phyloP scores from a whole-genome alignment of 2,113 vertebrate species.

The Cyanoramphus novaezelandiae region DNA sequence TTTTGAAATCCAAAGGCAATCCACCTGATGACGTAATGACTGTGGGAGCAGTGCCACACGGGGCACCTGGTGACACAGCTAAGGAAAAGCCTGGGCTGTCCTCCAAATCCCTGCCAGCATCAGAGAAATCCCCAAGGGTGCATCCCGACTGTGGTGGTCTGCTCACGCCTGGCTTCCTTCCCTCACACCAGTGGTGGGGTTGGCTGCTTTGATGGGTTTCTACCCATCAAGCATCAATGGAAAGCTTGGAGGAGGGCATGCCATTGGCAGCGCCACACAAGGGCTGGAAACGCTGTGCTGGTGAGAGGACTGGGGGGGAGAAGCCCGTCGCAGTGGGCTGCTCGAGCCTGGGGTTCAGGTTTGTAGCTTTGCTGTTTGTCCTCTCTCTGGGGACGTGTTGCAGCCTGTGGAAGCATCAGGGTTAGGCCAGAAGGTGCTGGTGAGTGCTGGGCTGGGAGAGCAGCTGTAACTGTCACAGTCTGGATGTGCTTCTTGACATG shows the following conservation, averaged over 20 bases:
- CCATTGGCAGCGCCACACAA: neutral
- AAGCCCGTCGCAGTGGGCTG: neutral
- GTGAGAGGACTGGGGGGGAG: neutral
- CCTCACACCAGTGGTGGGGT: neutral
- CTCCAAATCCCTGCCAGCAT: neutral
- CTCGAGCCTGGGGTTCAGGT: neutral
- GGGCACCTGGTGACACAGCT: neutral
- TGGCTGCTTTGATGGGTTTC: neutral
- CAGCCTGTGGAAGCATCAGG: neutral
- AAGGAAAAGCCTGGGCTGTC: neutral
- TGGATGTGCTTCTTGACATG: neutral
- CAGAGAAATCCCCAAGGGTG: rapidly evolving
- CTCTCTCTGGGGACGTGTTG: rapidly evolving
- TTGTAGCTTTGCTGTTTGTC: neutral
- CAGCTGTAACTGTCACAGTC: neutral
- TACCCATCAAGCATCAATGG: neutral
- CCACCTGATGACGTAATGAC: neutral
- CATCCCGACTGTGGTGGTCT: neutral
- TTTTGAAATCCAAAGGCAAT: neutral
- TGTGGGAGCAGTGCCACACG: neutral
- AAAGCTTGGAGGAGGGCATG: neutral
- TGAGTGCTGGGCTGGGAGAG: neutral
- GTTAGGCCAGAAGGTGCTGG: neutral
- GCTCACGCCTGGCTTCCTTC: neutral
- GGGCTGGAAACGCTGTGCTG: neutral